Evolutionary conservation across 1,140 invertebrate species (phyloP).

Genomic region (Rhyzopertha dominica): DNA sequence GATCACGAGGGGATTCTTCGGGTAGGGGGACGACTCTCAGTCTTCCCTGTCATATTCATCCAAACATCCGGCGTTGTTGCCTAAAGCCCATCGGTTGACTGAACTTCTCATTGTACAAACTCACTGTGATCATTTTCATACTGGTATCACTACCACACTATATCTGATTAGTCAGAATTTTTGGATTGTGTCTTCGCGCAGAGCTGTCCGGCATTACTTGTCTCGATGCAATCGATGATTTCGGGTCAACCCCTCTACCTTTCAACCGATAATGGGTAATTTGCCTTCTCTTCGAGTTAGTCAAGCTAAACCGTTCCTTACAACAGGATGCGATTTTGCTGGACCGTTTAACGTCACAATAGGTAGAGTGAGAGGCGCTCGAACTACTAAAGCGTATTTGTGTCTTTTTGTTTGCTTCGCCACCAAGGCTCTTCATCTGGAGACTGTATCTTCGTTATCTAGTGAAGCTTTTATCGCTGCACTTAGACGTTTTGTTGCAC

Average conservation of each 20-base stretch:
- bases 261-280: constrained; percentile 17
- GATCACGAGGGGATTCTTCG: constrained; percentile 3
- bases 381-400: constrained; percentile 28
- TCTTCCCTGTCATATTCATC: constrained; percentile 2
- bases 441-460: constrained; percentile 19
- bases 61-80: constrained; percentile 10
- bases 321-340: no score
- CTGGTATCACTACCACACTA: constrained; percentile 29
- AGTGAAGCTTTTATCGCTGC: constrained; percentile 25
- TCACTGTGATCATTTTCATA: constrained; percentile 21
- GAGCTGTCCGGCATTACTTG: not conserved
- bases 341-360: no score
- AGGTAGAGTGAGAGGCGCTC: no score
- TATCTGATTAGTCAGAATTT: constrained; percentile 9
- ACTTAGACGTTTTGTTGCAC: constrained; percentile 26
- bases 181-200: constrained; percentile 8
- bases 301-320: constrained; percentile 32
- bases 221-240: constrained; percentile 13
- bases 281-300: constrained; percentile 27
- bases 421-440: constrained; percentile 36
- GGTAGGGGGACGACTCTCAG: constrained; percentile 5
- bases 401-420: constrained; percentile 35
- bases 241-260: constrained; percentile 2
- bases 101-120: constrained; percentile 5
- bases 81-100: not conserved